A percentile compares a stretch with the other conserved stretches of the same genome.
These are phyloP conservation scores for Nemotelus nigrinus DNA, from an alignment of 2,888 invertebrate genomes.

Conservation along the genomic window DNA sequence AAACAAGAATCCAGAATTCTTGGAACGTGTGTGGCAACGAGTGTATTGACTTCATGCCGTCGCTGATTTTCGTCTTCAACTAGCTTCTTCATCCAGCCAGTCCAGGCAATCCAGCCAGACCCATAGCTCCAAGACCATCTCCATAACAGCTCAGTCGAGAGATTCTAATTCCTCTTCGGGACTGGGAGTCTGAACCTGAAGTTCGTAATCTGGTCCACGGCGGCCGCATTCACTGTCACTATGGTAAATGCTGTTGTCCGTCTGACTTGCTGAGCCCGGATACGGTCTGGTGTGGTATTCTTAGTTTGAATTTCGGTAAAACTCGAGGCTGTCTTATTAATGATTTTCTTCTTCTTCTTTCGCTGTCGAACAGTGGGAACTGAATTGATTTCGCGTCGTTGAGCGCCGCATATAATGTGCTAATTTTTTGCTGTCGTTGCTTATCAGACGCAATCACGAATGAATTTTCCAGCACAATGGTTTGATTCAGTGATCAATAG, in stretches of 20 bases:
- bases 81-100: not conserved
- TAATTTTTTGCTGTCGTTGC: not conserved
- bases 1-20: slow-evolving; percentile 39
- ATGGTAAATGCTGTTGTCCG: not conserved
- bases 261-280: not conserved
- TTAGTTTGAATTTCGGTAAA: not conserved
- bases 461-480: not conserved
- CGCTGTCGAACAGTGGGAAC: not conserved
- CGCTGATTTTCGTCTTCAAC: not conserved
- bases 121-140: not conserved
- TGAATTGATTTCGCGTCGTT: not conserved
- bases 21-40: slow-evolving; percentile 42
- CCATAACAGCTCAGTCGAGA: slow-evolving; percentile 5
- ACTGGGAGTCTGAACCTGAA: not conserved
- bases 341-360: not conserved
- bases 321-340: not conserved
- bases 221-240: not conserved
- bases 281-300: not conserved
- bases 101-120: too few species aligned
- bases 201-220: not conserved
- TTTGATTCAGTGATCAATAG: not conserved
- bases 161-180: slow-evolving; percentile 5
- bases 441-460: not conserved
- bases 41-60: slow-evolving; percentile 34
- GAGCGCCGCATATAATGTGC: not conserved